A percentile compares a stretch with the other conserved stretches of the same genome.
Conservation (phyloP, 1,140 invertebrate species). For the Notospermus geniculatus region DNA sequence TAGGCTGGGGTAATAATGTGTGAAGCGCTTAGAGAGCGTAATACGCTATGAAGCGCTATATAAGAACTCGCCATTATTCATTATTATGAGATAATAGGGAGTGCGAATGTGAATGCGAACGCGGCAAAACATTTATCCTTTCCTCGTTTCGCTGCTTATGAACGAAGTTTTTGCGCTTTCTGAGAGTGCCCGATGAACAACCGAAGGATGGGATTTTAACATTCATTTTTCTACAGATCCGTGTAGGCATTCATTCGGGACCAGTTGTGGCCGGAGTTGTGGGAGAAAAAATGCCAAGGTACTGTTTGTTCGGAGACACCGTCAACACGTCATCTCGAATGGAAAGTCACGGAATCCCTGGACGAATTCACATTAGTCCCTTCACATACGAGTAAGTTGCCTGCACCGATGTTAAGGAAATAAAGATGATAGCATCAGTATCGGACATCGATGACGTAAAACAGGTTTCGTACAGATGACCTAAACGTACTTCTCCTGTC, state of each 20-base stretch:
- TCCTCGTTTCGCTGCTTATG: too few relatives aligned
- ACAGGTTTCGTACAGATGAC: neutral
- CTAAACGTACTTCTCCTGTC: too few relatives aligned
- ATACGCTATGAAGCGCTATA: too few relatives aligned
- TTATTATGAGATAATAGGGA: neutral
- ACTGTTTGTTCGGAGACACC: slow-evolving; percentile 32
- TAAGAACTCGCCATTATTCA: too few relatives aligned
- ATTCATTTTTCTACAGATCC: slow-evolving; percentile 56
- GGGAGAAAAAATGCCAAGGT: slow-evolving; percentile 30
- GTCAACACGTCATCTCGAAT: slow-evolving; percentile 32
- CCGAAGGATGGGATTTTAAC: neutral
- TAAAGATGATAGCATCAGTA: neutral
- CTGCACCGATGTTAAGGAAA: too few relatives aligned
- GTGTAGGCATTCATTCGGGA: slow-evolving; percentile 20
- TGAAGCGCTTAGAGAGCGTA: too few relatives aligned
- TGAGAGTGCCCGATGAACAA: neutral
- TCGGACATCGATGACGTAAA: neutral
- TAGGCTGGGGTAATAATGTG: too few relatives aligned
- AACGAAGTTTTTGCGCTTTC: neutral
- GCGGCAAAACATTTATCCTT: too few relatives aligned
- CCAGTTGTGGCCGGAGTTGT: slow-evolving; percentile 33
- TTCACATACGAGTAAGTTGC: slow-evolving; percentile 15
- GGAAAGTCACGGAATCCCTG: slow-evolving; percentile 28
- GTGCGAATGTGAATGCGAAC: neutral
- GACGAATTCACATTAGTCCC: slow-evolving; percentile 16